These are phyloP conservation scores for Prolemur simus DNA, from an alignment of 2,113 vertebrate species.

Conservation along the genomic window DNA sequence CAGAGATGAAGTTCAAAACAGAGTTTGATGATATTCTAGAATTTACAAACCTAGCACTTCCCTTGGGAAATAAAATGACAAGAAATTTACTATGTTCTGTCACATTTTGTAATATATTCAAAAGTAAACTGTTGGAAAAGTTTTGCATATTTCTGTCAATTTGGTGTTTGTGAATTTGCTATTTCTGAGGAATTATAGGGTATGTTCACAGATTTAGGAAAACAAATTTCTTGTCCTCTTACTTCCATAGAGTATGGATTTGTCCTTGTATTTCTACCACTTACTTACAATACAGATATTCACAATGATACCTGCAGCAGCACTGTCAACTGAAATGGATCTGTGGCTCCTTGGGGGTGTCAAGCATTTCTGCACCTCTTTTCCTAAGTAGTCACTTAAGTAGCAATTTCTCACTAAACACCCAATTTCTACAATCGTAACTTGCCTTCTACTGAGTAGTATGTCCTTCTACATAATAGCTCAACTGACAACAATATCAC, in stretches of 20 bases:
- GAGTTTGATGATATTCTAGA: slow-evolving; percentile 46
- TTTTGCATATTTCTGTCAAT: slow-evolving; percentile 53
- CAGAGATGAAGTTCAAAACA: slow-evolving; percentile 65
- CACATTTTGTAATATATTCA: slow-evolving; percentile 67
- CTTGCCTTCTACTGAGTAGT: neutral
- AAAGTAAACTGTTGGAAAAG: slow-evolving; percentile 53
- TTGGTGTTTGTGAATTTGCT: slow-evolving; percentile 51
- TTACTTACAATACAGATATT: neutral
- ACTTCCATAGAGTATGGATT: neutral
- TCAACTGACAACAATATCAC: neutral
- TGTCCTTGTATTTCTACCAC: neutral
- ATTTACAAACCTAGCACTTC: slow-evolving; percentile 66
- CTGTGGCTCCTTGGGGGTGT: neutral
- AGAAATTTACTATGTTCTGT: slow-evolving; percentile 66
- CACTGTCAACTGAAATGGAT: neutral
- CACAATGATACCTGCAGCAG: neutral
- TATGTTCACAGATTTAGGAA: neutral
- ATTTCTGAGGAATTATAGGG: neutral
- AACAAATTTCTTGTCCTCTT: neutral
- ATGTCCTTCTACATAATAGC: neutral
- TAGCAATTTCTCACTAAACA: neutral
- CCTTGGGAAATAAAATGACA: slow-evolving; percentile 65
- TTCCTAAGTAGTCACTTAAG: neutral
- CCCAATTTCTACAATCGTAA: neutral
- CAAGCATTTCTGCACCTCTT: neutral